A percentile compares a stretch with the other conserved stretches of the same genome.
phyloP scores from a whole-genome alignment of 2,888 invertebrate species.

The Eurytoma californica region DNA sequence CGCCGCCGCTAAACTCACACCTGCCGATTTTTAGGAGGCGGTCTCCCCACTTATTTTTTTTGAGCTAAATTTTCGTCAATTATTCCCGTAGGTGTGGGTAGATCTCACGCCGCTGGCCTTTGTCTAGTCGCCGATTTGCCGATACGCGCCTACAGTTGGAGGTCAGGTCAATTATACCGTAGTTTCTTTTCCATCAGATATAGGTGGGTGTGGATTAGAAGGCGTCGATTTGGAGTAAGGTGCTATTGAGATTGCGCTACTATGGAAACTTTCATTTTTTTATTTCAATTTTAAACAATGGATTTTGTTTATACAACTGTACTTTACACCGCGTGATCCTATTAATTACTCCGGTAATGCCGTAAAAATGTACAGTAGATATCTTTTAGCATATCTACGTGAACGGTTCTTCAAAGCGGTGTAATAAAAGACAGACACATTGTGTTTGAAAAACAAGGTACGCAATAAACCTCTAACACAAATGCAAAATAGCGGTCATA shows the following conservation, averaged over 20 bases:
- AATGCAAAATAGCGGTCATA: too few relatives aligned
- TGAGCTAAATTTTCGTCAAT: constrained; percentile 11
- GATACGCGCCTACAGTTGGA: neutral
- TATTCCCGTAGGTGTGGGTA: neutral
- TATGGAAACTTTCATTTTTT: neutral
- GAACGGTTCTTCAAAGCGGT: too few relatives aligned
- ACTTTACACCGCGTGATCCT: too few relatives aligned
- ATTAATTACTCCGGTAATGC: too few relatives aligned
- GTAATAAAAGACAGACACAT: too few relatives aligned
- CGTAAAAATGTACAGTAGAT: too few relatives aligned
- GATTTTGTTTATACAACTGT: too few relatives aligned
- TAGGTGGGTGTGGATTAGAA: neutral
- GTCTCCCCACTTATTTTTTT: constrained; percentile 9
- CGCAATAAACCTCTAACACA: too few relatives aligned
- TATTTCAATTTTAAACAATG: too few relatives aligned
- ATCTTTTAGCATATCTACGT: too few relatives aligned
- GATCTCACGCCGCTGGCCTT: neutral
- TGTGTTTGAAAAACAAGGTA: too few relatives aligned
- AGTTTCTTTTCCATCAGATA: neutral
- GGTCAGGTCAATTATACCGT: neutral
- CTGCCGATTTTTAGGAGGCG: constrained; percentile 40
- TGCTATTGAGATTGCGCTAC: neutral
- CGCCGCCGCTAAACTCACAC: constrained; percentile 26
- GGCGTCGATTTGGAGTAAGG: neutral
- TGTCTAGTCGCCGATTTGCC: neutral